Evolutionary conservation across 2,888 invertebrate species (phyloP).

Genomic region (Fragum sueziense): DNA sequence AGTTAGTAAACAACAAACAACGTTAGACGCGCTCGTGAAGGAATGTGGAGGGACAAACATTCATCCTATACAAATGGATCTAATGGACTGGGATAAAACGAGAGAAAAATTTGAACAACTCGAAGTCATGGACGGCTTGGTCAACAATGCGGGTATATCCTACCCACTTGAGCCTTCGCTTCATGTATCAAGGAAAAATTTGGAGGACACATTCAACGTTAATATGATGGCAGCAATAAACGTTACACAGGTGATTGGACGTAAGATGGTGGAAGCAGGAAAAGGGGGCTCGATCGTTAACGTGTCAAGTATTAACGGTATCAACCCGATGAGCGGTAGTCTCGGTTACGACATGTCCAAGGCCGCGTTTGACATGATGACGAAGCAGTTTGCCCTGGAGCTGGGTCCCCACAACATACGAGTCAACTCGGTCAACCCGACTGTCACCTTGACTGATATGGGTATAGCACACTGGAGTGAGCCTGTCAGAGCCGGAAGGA

Average conservation of each 20-base stretch:
- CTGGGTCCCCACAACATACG: slow-evolving; percentile 91
- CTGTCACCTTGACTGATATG: slow-evolving; percentile 95
- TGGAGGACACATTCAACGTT: slow-evolving; percentile 88
- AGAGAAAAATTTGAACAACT: slow-evolving; percentile 86
- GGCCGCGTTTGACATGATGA: slow-evolving; percentile 93
- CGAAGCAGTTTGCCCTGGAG: slow-evolving; percentile 92
- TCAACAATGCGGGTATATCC: slow-evolving; percentile 94
- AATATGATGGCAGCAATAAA: slow-evolving; percentile 94
- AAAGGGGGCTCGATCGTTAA: slow-evolving; percentile 92
- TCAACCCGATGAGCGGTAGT: slow-evolving; percentile 86
- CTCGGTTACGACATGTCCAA: slow-evolving; percentile 92
- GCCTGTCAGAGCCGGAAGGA: slow-evolving; percentile 87
- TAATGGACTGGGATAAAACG: slow-evolving; percentile 90
- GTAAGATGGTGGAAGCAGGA: slow-evolving; percentile 88
- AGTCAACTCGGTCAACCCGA: slow-evolving; percentile 95
- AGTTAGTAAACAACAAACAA: slow-evolving; percentile 87
- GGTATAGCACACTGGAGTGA: slow-evolving; percentile 90
- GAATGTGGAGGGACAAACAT: slow-evolving; percentile 55
- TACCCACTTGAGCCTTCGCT: slow-evolving; percentile 88
- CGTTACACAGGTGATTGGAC: slow-evolving; percentile 89
- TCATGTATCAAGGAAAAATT: slow-evolving; percentile 86
- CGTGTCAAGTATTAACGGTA: slow-evolving; percentile 88
- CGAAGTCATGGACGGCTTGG: slow-evolving; percentile 89
- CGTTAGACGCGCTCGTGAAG: slow-evolving; percentile 86
- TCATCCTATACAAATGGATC: slow-evolving; percentile 86